Evolutionary conservation across 92 coral and sea anemone genomes (phyloP).

Genomic region (Parazoanthus darwini): DNA sequence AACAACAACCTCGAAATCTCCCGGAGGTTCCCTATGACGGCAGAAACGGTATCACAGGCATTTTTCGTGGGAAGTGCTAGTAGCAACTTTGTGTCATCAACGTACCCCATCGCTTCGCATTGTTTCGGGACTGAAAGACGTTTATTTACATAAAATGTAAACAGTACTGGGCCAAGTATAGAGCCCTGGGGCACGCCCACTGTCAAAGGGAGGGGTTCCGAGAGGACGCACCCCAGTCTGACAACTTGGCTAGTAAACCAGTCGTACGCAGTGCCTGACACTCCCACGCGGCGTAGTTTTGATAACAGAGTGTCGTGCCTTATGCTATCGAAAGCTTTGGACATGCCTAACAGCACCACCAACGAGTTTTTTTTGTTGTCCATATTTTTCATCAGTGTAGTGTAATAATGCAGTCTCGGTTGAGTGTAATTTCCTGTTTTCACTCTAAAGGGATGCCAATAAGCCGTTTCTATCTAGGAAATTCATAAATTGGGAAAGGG

Average conservation of each 20-base stretch:
- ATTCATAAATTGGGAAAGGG: too few species aligned
- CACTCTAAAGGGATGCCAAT: slow-evolving; percentile 42
- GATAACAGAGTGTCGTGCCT: background rate
- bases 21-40: slow-evolving; percentile 23
- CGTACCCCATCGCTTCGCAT: too few species aligned
- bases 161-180: slow-evolving; percentile 16
- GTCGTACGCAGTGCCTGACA: background rate
- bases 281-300: slow-evolving; percentile 42
- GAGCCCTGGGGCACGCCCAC: slow-evolving; percentile 59
- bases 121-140: slow-evolving; percentile 5
- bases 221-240: slow-evolving; percentile 12
- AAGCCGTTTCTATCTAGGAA: background rate
- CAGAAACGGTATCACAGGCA: slow-evolving; percentile 39
- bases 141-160: slow-evolving; percentile 50
- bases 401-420: slow-evolving; percentile 52
- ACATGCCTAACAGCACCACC: slow-evolving; percentile 47
- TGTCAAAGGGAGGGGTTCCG: slow-evolving; percentile 50
- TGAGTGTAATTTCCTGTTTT: background rate
- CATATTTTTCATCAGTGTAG: slow-evolving; percentile 47
- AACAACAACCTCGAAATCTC: slow-evolving; percentile 13
- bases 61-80: slow-evolving; percentile 47
- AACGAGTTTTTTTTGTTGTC: slow-evolving; percentile 30
- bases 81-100: background rate
- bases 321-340: slow-evolving; percentile 49
- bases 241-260: too few species aligned